Conservation (phyloP, 2,888 invertebrate genomes). For the Andrena minutula region DNA sequence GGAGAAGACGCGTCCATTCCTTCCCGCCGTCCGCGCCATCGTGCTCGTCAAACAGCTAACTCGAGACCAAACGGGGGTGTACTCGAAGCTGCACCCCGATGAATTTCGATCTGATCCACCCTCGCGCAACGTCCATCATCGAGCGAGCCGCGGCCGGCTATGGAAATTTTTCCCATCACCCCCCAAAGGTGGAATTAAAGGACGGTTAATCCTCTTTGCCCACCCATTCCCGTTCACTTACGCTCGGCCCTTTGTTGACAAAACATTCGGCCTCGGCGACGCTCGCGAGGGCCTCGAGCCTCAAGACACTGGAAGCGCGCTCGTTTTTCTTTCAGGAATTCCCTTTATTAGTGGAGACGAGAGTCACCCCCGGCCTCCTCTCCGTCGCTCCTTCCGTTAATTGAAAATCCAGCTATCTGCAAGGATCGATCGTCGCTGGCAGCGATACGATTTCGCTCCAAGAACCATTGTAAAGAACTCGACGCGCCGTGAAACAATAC, state of each 20-base stretch:
- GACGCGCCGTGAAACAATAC: slow-evolving; percentile 25
- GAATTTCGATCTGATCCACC: slow-evolving; percentile 62
- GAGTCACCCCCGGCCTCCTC: not conserved
- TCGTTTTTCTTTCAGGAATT: not conserved
- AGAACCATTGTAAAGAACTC: slow-evolving; percentile 25
- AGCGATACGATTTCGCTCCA: slow-evolving; percentile 19
- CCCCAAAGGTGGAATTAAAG: slow-evolving; percentile 16
- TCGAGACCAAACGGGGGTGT: slow-evolving; percentile 50
- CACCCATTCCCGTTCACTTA: not conserved
- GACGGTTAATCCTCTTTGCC: slow-evolving; percentile 26
- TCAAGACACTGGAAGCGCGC: too few species aligned
- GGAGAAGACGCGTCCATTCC: slow-evolving; percentile 44
- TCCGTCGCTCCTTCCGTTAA: not conserved
- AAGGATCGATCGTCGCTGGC: slow-evolving; percentile 8
- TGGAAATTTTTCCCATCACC: slow-evolving; percentile 60
- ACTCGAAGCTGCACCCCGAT: slow-evolving; percentile 42
- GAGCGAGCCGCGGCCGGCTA: slow-evolving; percentile 7
- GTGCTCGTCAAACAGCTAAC: slow-evolving; percentile 59
- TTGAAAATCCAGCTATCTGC: slow-evolving; percentile 40
- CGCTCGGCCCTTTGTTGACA: slow-evolving; percentile 21
- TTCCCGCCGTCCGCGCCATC: slow-evolving; percentile 31
- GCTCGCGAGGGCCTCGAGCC: not conserved
- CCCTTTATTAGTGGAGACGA: too few species aligned
- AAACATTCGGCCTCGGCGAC: not conserved
- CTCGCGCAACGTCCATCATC: slow-evolving; percentile 12